Evolutionary conservation across 2,797 vertebrate genomes (phyloP).

Genomic region (Acestrorhynchus altus): DNA sequence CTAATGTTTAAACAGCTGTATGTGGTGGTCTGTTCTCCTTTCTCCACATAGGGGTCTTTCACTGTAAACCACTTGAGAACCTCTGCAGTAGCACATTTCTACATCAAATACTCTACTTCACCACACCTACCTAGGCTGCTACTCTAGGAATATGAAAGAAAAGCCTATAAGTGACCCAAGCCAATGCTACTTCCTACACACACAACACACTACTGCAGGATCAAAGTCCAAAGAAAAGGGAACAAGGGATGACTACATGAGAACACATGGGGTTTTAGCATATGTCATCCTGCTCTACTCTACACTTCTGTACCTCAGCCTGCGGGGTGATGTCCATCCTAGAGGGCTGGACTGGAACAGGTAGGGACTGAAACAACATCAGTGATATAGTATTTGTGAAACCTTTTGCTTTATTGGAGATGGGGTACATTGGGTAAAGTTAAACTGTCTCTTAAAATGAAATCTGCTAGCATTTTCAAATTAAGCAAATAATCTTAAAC

Average conservation of each 20-base stretch:
- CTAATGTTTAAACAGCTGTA: too few relatives aligned
- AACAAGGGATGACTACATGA: neutral
- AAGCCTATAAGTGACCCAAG: neutral
- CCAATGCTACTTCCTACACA: neutral
- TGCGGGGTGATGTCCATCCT: conserved; percentile 79
- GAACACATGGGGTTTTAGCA: neutral
- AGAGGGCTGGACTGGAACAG: conserved; percentile 75
- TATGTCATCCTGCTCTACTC: neutral
- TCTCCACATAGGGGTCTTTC: too few relatives aligned
- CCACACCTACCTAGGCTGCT: neutral
- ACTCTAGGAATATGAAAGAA: neutral
- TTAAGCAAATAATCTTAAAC: too few relatives aligned
- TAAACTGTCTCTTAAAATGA: too few relatives aligned
- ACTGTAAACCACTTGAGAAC: too few relatives aligned
- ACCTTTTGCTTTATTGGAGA: neutral
- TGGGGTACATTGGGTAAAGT: neutral
- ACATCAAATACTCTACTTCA: neutral
- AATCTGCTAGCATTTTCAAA: too few relatives aligned
- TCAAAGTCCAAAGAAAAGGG: conserved; percentile 9
- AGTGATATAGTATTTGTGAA: conserved; percentile 65
- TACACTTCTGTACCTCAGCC: conserved; percentile 74
- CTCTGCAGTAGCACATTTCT: neutral
- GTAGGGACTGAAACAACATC: conserved; percentile 79
- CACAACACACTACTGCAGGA: neutral
- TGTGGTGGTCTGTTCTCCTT: too few relatives aligned